A percentile compares a stretch with the other conserved stretches of the same genome.
Conservation (phyloP, 2,888 invertebrate genomes). For the Conomelus anceps region DNA sequence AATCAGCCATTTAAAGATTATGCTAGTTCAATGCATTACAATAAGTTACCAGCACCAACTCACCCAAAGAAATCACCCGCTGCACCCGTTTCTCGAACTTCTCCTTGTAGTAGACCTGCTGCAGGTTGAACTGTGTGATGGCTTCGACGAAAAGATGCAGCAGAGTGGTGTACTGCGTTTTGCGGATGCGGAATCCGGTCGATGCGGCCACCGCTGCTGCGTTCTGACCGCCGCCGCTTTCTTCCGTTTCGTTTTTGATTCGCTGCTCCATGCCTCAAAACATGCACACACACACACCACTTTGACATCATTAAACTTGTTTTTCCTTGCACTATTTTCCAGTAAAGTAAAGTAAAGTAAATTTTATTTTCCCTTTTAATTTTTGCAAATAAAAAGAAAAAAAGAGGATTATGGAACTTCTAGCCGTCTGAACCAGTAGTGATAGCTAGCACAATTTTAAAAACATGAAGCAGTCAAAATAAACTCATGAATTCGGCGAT, state of each 20-base stretch:
- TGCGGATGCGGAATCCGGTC: constrained; percentile 38
- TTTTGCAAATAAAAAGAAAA: too few species aligned
- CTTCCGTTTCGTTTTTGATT: constrained; percentile 31
- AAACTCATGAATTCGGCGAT: too few species aligned
- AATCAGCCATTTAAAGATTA: too few species aligned
- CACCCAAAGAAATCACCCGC: constrained; percentile 52
- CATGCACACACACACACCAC: too few species aligned
- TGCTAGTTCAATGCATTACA: too few species aligned
- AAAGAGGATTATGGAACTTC: too few species aligned
- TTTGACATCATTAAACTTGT: neutral
- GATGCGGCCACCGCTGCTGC: constrained; percentile 34
- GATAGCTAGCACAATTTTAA: too few species aligned
- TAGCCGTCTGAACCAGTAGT: too few species aligned
- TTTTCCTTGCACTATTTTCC: neutral
- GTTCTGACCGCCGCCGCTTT: neutral
- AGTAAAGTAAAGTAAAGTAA: too few species aligned
- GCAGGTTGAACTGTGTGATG: constrained; percentile 52
- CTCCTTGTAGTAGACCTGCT: constrained; percentile 52
- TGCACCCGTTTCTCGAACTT: constrained; percentile 52
- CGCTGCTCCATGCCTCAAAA: constrained; percentile 34
- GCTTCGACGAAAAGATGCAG: constrained; percentile 52
- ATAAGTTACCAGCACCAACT: too few species aligned
- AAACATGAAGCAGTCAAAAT: too few species aligned
- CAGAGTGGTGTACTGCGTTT: constrained; percentile 48
- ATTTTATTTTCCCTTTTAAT: too few species aligned